Percentiles rank a stretch among this genome's conserved stretches.
These are phyloP conservation scores for Epizoanthus fatuus DNA, from an alignment of 92 coral and sea anemone genomes.

Conservation along the genomic window DNA sequence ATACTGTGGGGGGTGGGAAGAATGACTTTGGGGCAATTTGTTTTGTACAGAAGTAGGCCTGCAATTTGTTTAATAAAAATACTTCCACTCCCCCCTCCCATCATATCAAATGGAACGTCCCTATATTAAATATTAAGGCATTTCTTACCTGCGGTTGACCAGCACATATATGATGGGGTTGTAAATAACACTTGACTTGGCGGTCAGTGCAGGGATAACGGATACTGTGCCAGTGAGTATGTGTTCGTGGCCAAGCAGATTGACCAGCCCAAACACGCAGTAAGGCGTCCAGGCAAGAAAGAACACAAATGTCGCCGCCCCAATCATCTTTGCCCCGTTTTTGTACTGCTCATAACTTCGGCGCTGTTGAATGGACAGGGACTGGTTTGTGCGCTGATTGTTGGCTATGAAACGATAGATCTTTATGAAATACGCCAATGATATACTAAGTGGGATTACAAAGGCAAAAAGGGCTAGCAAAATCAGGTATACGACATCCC, in stretches of 20 bases:
- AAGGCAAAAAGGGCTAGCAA: slow-evolving; percentile 59
- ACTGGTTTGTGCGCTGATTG: slow-evolving; percentile 18
- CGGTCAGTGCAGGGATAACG: slow-evolving; percentile 62
- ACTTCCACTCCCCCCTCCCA: too few relatives aligned
- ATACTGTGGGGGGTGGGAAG: too few relatives aligned
- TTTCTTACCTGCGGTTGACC: slow-evolving; percentile 73
- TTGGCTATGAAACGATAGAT: slow-evolving; percentile 30
- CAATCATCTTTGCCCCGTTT: slow-evolving; percentile 44
- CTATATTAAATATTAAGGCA: background rate
- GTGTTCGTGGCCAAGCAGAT: slow-evolving; percentile 49
- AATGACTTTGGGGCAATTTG: too few relatives aligned
- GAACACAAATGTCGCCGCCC: slow-evolving; percentile 48
- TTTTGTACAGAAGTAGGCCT: too few relatives aligned
- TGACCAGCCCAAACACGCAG: slow-evolving; percentile 49
- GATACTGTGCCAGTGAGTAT: slow-evolving; percentile 35
- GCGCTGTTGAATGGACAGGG: slow-evolving; percentile 48
- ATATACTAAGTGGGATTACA: slow-evolving; percentile 59
- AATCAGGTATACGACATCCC: slow-evolving; percentile 54
- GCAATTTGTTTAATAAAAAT: too few relatives aligned
- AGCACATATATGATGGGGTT: slow-evolving; percentile 72
- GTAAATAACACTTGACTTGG: slow-evolving; percentile 76
- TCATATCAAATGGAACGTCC: too few relatives aligned
- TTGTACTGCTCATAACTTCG: slow-evolving; percentile 34
- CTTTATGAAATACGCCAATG: slow-evolving; percentile 56
- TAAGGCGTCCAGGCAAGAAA: slow-evolving; percentile 75